Evolutionary conservation across 2,888 invertebrate species (phyloP).

Genomic region (Deilephila porcellus): DNA sequence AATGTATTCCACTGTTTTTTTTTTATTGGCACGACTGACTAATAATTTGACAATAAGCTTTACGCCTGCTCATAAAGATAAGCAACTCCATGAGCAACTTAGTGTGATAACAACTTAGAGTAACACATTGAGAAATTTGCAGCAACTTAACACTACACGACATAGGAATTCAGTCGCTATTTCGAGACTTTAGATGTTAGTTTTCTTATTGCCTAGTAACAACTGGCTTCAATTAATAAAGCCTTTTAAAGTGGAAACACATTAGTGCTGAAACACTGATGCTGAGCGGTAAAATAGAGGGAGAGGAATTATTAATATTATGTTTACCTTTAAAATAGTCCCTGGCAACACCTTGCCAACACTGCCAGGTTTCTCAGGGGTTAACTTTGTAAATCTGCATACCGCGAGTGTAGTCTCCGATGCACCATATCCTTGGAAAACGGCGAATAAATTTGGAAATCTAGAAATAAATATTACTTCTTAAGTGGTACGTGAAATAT

Average conservation of each 20-base stretch:
- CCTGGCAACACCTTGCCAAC: conserved; percentile 57
- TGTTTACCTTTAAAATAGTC: conserved; percentile 60
- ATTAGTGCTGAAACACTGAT: neutral
- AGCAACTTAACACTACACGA: no score
- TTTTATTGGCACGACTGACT: no score
- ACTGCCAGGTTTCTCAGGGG: conserved; percentile 52
- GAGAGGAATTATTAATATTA: neutral
- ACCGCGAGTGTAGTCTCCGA: conserved; percentile 64
- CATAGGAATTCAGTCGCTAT: no score
- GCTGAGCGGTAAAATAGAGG: neutral
- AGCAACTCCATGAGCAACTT: neutral
- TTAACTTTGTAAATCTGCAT: conserved; percentile 37
- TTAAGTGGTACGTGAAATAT: no score
- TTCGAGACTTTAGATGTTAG: no score
- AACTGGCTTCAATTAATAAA: no score
- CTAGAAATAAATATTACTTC: conserved; percentile 42
- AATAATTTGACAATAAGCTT: no score
- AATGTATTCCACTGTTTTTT: no score
- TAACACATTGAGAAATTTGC: no score
- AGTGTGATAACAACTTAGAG: neutral
- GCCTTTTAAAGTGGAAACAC: no score
- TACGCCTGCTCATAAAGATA: no score
- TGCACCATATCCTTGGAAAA: conserved; percentile 69
- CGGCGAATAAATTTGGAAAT: conserved; percentile 59
- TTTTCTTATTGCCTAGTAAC: no score